phyloP scores from a whole-genome alignment of 2,888 invertebrate species.

The Pristionchus japonicus region DNA sequence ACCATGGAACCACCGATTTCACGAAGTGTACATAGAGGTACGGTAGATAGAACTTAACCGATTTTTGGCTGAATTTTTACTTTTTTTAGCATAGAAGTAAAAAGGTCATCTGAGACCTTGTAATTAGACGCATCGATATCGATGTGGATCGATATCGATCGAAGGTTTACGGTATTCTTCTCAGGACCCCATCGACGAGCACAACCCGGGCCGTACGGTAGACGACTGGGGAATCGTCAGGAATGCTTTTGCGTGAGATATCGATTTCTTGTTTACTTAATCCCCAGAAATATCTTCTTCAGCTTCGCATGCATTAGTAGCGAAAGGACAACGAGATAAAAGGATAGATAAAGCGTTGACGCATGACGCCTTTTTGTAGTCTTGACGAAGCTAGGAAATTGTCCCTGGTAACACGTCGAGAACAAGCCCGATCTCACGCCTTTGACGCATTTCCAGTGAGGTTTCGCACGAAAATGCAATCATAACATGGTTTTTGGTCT shows the following conservation, averaged over 20 bases:
- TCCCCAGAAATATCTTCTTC: too few species aligned
- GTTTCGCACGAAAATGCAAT: background rate
- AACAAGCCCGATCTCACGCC: background rate
- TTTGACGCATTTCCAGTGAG: background rate
- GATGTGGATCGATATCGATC: background rate
- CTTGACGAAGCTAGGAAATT: background rate
- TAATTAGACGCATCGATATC: too few species aligned
- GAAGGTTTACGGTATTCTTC: background rate
- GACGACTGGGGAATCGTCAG: constrained; percentile 47
- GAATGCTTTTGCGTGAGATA: constrained; percentile 50
- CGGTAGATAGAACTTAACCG: background rate
- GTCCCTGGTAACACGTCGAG: background rate
- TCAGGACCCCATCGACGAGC: constrained; percentile 42
- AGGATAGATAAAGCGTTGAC: background rate
- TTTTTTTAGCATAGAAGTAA: too few species aligned
- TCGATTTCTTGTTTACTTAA: background rate
- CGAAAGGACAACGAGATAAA: too few species aligned
- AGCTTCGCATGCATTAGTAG: too few species aligned
- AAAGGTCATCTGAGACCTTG: too few species aligned
- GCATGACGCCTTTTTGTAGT: background rate
- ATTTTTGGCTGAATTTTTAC: background rate
- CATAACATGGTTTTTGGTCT: background rate
- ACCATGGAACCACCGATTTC: background rate
- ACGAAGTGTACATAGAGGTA: constrained; percentile 48
- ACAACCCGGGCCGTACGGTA: constrained; percentile 43